Conservation (phyloP, 1,140 invertebrate species). For the Chymomyza costata region DNA sequence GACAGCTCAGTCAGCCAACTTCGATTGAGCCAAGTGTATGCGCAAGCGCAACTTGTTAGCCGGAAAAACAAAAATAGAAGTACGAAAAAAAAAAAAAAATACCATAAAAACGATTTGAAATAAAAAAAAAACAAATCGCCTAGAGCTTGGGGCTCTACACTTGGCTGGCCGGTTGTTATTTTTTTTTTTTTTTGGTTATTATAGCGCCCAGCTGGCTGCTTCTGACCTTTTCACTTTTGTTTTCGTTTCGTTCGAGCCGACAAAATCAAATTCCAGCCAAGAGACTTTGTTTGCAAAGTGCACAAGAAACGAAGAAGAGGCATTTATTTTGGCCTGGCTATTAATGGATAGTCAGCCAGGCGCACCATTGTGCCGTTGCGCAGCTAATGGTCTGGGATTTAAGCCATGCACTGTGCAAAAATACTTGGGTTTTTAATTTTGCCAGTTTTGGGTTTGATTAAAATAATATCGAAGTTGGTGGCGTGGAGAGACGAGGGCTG, state of each 20-base stretch:
- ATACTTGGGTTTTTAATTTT: conserved; percentile 19
- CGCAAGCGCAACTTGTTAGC: conserved; percentile 49
- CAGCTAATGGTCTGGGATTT: conserved; percentile 42
- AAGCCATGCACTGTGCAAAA: conserved; percentile 48
- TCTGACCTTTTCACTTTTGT: conserved; percentile 72
- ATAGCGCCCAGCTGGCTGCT: conserved; percentile 19
- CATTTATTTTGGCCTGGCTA: conserved; percentile 17
- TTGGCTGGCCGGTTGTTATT: conserved; percentile 56
- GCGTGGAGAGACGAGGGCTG: conserved; percentile 46
- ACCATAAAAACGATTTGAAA: too few species aligned
- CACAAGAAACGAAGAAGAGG: conserved; percentile 14
- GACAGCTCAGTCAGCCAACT: conserved; percentile 20
- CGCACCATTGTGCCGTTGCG: conserved; percentile 27
- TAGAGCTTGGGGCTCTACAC: conserved; percentile 60
- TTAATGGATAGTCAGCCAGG: conserved; percentile 32
- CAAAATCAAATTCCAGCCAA: conserved; percentile 8
- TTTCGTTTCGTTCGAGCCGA: conserved; percentile 39
- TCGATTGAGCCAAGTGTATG: conserved; percentile 14
- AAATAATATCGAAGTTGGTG: too few species aligned
- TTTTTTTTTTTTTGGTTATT: conserved; percentile 1
- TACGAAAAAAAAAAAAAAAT: conserved; percentile 20
- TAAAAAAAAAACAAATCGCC: conserved; percentile 46
- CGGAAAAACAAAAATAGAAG: conserved; percentile 43
- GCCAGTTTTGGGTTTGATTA: conserved; percentile 41
- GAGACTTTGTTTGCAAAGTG: conserved; percentile 35